Percentiles rank a stretch among this genome's conserved stretches.
Evolutionary conservation across 2,888 invertebrate species (phyloP).

Genomic region (Drosophila paranaensis): DNA sequence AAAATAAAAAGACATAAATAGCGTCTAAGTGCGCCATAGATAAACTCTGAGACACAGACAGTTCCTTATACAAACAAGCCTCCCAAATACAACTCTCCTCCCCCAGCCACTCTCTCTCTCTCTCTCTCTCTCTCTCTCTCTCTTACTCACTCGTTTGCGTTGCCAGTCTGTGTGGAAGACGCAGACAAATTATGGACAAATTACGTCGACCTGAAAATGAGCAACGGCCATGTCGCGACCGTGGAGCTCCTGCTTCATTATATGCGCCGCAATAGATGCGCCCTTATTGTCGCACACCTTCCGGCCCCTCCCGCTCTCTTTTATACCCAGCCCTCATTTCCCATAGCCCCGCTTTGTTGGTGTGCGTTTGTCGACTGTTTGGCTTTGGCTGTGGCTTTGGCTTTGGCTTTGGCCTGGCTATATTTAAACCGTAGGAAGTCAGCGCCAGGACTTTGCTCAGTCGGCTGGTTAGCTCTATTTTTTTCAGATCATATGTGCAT

Average conservation of each 20-base stretch:
- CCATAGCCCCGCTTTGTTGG: slow-evolving; percentile 31
- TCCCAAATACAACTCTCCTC: not conserved
- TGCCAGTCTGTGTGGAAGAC: slow-evolving; percentile 64
- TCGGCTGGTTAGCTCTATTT: slow-evolving; percentile 55
- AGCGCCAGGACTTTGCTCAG: slow-evolving; percentile 58
- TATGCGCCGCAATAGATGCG: slow-evolving; percentile 66
- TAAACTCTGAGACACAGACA: slow-evolving; percentile 65
- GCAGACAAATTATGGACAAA: slow-evolving; percentile 84
- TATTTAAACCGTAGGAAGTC: slow-evolving; percentile 78
- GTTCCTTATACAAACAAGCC: not conserved
- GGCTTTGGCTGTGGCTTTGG: slow-evolving; percentile 45
- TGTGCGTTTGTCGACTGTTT: slow-evolving; percentile 72
- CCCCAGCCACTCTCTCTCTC: not conserved
- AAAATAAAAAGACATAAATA: slow-evolving; percentile 73
- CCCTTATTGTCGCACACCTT: slow-evolving; percentile 33
- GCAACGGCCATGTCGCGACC: slow-evolving; percentile 71
- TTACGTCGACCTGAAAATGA: slow-evolving; percentile 84
- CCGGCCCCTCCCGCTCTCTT: not conserved
- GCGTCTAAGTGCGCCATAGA: slow-evolving; percentile 72
- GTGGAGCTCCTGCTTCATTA: slow-evolving; percentile 73
- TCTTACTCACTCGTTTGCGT: not conserved
- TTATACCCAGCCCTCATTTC: not conserved
- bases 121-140: too few relatives aligned
- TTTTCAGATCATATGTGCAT: slow-evolving; percentile 33
- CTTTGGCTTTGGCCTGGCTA: slow-evolving; percentile 57